Percentiles rank a stretch among this genome's conserved stretches.
Evolutionary conservation across 2,888 invertebrate species (phyloP).

Genomic region (Epistrophe grossulariae): DNA sequence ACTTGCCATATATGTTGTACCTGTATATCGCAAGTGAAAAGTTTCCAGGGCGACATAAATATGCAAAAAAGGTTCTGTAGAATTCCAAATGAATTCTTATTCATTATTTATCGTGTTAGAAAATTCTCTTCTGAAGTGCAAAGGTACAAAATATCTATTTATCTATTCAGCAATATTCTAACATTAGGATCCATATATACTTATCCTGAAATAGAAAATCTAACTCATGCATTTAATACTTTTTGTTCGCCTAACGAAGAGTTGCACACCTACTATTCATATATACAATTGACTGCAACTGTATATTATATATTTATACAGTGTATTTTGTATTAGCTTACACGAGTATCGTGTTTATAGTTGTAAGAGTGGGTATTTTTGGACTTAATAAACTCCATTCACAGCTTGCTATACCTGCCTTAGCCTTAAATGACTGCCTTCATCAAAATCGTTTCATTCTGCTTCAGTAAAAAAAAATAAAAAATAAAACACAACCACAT

Average conservation of each 20-base stretch:
- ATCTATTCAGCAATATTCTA: too few relatives aligned
- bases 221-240: not conserved
- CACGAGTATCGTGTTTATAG: not conserved
- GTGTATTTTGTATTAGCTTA: not conserved
- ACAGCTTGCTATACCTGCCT: not conserved
- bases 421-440: not conserved
- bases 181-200: too few relatives aligned
- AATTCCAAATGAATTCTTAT: too few relatives aligned
- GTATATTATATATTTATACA: not conserved
- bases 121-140: too few relatives aligned
- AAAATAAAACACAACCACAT: slow-evolving; percentile 6
- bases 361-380: not conserved
- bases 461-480: not conserved
- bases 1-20: too few relatives aligned
- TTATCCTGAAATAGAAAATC: not conserved
- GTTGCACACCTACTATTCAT: not conserved
- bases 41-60: too few relatives aligned
- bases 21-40: too few relatives aligned
- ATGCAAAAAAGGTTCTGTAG: too few relatives aligned
- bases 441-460: not conserved
- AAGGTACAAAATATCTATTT: too few relatives aligned
- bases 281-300: not conserved
- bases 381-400: slow-evolving; percentile 13
- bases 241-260: not conserved
- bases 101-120: too few relatives aligned